phyloP scores from a whole-genome alignment of 2,888 invertebrate genomes.

The Trachelus stipa region DNA sequence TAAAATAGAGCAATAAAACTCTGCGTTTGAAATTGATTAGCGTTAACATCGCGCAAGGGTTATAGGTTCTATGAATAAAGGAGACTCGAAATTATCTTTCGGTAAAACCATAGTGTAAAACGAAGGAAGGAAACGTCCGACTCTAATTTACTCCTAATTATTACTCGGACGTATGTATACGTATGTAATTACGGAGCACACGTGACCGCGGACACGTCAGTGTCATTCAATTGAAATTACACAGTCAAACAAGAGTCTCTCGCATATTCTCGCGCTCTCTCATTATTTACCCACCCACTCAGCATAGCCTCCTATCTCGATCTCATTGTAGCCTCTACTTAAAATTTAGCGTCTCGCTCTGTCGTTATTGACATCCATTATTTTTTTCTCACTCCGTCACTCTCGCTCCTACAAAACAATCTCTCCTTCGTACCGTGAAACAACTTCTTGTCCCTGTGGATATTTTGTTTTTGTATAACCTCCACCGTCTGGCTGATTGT shows the following conservation, averaged over 20 bases:
- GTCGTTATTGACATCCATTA: background rate
- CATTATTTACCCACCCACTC: background rate
- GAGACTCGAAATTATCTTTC: background rate
- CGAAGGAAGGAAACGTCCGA: constrained; percentile 18
- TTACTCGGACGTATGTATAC: constrained; percentile 32
- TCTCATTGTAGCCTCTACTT: background rate
- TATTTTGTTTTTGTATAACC: background rate
- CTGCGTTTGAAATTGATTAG: background rate
- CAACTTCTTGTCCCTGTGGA: background rate
- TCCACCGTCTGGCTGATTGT: background rate
- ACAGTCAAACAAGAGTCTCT: constrained; percentile 20
- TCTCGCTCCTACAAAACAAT: background rate
- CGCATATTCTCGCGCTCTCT: background rate
- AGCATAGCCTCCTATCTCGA: background rate
- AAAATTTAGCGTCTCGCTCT: background rate
- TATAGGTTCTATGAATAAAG: background rate
- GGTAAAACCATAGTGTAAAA: background rate
- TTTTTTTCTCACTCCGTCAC: background rate
- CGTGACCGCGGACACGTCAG: constrained; percentile 36
- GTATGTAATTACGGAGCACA: constrained; percentile 46
- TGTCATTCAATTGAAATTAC: constrained; percentile 43
- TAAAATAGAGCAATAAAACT: background rate
- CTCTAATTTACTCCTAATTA: constrained; percentile 55
- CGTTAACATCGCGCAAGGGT: background rate
- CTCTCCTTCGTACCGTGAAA: background rate